Base-by-base conservation (phyloP, 2,113 vertebrate genomes). In the Anhinga anhinga region DNA sequence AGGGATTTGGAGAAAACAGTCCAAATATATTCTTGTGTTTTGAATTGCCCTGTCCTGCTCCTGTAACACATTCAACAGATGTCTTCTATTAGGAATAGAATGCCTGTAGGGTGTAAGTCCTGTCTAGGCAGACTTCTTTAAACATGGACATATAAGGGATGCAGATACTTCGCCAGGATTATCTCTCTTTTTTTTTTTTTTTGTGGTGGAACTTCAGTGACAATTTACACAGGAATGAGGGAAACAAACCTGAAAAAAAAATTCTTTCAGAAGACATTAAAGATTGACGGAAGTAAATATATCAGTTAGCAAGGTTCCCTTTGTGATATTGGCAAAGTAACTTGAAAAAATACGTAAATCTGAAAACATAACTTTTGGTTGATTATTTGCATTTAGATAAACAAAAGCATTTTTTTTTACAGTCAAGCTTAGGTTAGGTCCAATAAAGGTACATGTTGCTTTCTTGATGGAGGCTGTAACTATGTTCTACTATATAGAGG, bases 131-230 rank as follows among this genome's bases (percentile, higher is more conserved):
- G 78, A 30, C 14, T 62, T 95, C 69, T 74, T 84, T 91, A 82
- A 96, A 93, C 81, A 61, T 80, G 79, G 78, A 96, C 94, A 61
- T 93, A 74, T 77, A 94, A 95, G 92, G 92, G 86, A 89, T 83
- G 49, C 38, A 88, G 63, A 53, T 38, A 36, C 36, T 80, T 59
- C 55, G 38, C 34, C 25, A n/a, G 63, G 76, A 67, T 53, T 52
- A 23, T 82, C 40, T 93, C 47, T 70, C 10, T 16, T 44, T 44
- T 44, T 18, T 45, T 45, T 45, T 45, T 45, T 62, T 62, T 47
- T 52, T 32, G 44, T 74, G 49, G 15, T 27, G 32, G 34, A 86
- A 42, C 5, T 82, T 61, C 20, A 47, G 14, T 15, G 17, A 74
- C 16, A 84, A 86, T 84, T 82, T 65, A 80, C 55, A 81, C 30